A percentile compares a stretch with the other conserved stretches of the same genome.
These are phyloP conservation scores for Oxycera nigricornis DNA, from an alignment of 2,888 invertebrate genomes.

Conservation along the genomic window DNA sequence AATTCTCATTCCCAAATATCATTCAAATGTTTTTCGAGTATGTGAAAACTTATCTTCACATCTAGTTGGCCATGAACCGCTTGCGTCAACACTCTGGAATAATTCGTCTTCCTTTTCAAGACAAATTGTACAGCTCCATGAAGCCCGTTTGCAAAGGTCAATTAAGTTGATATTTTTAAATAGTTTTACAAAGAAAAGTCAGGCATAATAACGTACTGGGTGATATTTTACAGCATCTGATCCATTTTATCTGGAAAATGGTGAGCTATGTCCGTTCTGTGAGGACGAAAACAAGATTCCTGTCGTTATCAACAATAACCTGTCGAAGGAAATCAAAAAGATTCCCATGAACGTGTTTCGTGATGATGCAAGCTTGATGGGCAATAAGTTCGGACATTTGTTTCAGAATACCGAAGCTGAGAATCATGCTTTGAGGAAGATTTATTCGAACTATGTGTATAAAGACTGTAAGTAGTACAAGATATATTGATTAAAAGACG, in stretches of 20 bases:
- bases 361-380: neutral
- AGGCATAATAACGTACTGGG: no score
- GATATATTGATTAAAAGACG: neutral
- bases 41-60: no score
- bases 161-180: neutral
- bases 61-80: no score
- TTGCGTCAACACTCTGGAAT: no score
- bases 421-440: neutral
- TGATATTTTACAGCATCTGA: neutral
- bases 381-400: neutral
- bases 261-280: conserved; percentile 18
- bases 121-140: no score
- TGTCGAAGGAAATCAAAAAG: conserved; percentile 11
- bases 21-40: no score
- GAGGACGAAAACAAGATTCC: conserved; percentile 16
- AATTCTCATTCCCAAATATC: no score
- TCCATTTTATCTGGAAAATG: neutral
- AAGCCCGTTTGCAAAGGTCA: neutral
- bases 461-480: neutral
- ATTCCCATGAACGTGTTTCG: conserved; percentile 7
- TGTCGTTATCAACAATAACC: conserved; percentile 17
- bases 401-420: neutral
- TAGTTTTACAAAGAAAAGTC: no score
- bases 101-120: no score
- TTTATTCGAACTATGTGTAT: conserved; percentile 7